phyloP scores from a whole-genome alignment of 1,140 invertebrate species.

The Drosophila erecta region DNA sequence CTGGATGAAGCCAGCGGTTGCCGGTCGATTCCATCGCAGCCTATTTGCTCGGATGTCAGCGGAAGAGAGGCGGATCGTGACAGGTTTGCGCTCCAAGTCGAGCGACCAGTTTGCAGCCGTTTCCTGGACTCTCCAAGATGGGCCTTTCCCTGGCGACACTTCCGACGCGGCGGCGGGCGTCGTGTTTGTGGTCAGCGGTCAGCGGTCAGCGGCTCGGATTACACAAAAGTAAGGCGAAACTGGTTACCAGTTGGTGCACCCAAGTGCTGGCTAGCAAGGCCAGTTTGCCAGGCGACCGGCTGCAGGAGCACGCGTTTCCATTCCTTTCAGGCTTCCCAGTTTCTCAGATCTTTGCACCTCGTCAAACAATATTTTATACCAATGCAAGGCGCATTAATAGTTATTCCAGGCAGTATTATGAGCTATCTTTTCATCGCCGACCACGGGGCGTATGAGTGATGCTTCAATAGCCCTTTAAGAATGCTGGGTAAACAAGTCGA shows the following conservation, averaged over 20 bases:
- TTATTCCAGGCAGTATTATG: too few relatives aligned
- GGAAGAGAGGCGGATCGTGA: constrained; percentile 17
- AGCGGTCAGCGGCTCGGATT: constrained; percentile 24
- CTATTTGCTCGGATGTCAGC: constrained; percentile 6
- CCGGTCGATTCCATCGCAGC: constrained; percentile 16
- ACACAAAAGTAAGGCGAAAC: constrained; percentile 6
- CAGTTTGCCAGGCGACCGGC: constrained; percentile 5
- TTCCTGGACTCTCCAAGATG: constrained; percentile 50
- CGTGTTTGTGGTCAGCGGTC: constrained; percentile 4
- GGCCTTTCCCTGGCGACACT: constrained; percentile 35
- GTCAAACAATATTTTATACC: too few relatives aligned
- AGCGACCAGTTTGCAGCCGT: constrained; percentile 27
- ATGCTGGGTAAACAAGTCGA: background rate
- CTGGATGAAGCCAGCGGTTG: constrained; percentile 26
- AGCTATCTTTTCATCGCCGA: background rate
- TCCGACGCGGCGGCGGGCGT: constrained; percentile 5
- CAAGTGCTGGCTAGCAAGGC: constrained; percentile 34
- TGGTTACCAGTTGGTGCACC: constrained; percentile 38
- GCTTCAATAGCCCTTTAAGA: background rate
- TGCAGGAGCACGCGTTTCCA: background rate
- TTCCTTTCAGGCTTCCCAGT: background rate
- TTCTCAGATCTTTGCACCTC: too few relatives aligned
- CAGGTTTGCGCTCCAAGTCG: constrained; percentile 25
- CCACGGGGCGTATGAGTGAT: constrained; percentile 8
- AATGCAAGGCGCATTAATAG: too few relatives aligned